Conservation (phyloP, 1,140 invertebrate species). For the Oryzaephilus surinamensis region DNA sequence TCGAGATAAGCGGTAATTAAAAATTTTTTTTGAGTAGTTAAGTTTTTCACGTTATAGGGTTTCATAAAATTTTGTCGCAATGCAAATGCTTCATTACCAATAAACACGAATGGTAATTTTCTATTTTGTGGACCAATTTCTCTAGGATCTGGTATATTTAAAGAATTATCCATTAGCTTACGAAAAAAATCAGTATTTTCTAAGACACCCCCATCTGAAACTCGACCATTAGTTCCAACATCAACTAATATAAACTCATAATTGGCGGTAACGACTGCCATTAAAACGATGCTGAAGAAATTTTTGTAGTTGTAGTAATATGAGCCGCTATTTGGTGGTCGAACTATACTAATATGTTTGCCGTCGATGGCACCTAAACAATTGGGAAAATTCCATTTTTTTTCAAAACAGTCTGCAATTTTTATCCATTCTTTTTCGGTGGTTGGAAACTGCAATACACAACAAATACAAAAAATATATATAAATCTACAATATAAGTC, state of each 20-base stretch:
- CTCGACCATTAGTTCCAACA: constrained; percentile 28
- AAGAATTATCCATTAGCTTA: constrained; percentile 6
- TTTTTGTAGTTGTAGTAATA: constrained; percentile 37
- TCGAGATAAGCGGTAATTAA: constrained; percentile 15
- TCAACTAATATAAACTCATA: constrained; percentile 32
- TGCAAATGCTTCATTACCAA: constrained; percentile 40
- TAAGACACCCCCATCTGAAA: constrained; percentile 33
- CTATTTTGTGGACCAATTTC: background rate
- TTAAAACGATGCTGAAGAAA: constrained; percentile 29
- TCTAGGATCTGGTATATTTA: constrained; percentile 10
- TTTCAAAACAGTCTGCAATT: constrained; percentile 21
- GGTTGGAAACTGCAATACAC: constrained; percentile 9
- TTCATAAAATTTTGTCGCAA: constrained; percentile 36
- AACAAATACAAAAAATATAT: no score
- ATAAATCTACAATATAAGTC: background rate
- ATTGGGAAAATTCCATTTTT: constrained; percentile 29
- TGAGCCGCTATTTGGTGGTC: constrained; percentile 11
- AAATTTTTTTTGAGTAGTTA: constrained; percentile 19
- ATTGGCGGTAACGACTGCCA: constrained; percentile 30
- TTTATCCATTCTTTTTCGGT: constrained; percentile 21
- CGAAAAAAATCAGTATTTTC: constrained; percentile 18
- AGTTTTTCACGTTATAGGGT: constrained; percentile 32
- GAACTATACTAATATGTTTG: constrained; percentile 22
- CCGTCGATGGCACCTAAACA: constrained; percentile 30
- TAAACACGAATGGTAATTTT: constrained; percentile 8